These are phyloP conservation scores for Saccostrea cuccullata DNA, from an alignment of 1,140 invertebrate genomes.

Conservation along the genomic window DNA sequence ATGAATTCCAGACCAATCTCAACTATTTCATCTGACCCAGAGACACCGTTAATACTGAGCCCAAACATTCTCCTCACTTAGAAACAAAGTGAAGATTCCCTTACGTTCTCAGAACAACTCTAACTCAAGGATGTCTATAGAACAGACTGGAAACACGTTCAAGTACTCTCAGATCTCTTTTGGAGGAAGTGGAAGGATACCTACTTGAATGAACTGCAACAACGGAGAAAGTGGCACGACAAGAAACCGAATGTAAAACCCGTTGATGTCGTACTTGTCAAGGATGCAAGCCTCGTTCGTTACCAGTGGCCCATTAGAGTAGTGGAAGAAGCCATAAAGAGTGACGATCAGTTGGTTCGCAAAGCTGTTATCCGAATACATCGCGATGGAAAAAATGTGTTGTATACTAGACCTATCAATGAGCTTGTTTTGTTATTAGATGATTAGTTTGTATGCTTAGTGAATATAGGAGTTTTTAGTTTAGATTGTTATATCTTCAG, in stretches of 20 bases:
- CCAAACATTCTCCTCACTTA: background rate
- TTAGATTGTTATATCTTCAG: background rate
- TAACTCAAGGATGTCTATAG: background rate
- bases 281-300: constrained; percentile 39
- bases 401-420: constrained; percentile 45
- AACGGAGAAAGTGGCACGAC: constrained; percentile 48
- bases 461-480: no score
- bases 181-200: constrained; percentile 54
- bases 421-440: constrained; percentile 44
- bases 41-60: background rate
- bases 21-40: background rate
- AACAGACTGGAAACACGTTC: constrained; percentile 50
- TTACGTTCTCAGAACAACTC: background rate
- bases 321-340: constrained; percentile 45
- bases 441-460: background rate
- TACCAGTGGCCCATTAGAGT: constrained; percentile 56
- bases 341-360: constrained; percentile 49
- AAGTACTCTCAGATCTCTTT: constrained; percentile 54
- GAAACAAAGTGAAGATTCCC: background rate
- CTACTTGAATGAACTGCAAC: constrained; percentile 56
- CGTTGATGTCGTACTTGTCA: constrained; percentile 54
- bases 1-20: background rate
- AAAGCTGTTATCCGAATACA: constrained; percentile 42
- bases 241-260: constrained; percentile 40
- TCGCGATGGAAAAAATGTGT: constrained; percentile 26